A percentile compares a stretch with the other conserved stretches of the same genome.
phyloP scores from a whole-genome alignment of 2,113 vertebrate genomes.

The Rissa tridactyla region DNA sequence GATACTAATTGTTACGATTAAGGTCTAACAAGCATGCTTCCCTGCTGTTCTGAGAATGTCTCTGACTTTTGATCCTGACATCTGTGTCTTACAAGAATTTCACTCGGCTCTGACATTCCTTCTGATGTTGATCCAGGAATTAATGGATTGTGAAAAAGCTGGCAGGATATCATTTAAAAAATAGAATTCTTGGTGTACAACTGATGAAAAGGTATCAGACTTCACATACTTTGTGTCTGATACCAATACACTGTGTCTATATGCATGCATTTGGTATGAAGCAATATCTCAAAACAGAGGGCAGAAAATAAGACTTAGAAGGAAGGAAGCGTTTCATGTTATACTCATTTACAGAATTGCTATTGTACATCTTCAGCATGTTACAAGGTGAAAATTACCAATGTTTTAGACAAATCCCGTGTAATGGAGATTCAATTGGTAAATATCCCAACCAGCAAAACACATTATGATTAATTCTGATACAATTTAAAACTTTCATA shows the following conservation, averaged over 20 bases:
- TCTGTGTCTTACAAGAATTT: constrained; percentile 98
- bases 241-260: constrained; percentile 40
- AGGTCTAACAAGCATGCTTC: constrained; percentile 84
- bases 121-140: constrained; percentile 92
- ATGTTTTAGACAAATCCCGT: not conserved
- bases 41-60: constrained; percentile 88
- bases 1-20: constrained; percentile 90
- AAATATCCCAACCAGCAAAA: not conserved
- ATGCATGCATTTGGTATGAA: not conserved
- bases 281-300: not conserved
- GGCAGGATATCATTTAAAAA: constrained; percentile 89
- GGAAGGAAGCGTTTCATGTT: not conserved
- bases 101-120: constrained; percentile 90
- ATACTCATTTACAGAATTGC: not conserved
- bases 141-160: constrained; percentile 96
- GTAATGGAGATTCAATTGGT: not conserved
- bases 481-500: not conserved
- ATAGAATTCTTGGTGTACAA: constrained; percentile 80
- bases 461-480: not conserved
- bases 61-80: constrained; percentile 99
- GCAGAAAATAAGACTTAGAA: constrained; percentile 13
- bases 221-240: constrained; percentile 72
- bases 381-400: not conserved
- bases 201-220: constrained; percentile 80
- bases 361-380: not conserved